Percentiles rank a stretch among this genome's conserved stretches.
These are phyloP conservation scores for Helogale parvula DNA, from an alignment of 2,113 vertebrate species.

Conservation along the genomic window DNA sequence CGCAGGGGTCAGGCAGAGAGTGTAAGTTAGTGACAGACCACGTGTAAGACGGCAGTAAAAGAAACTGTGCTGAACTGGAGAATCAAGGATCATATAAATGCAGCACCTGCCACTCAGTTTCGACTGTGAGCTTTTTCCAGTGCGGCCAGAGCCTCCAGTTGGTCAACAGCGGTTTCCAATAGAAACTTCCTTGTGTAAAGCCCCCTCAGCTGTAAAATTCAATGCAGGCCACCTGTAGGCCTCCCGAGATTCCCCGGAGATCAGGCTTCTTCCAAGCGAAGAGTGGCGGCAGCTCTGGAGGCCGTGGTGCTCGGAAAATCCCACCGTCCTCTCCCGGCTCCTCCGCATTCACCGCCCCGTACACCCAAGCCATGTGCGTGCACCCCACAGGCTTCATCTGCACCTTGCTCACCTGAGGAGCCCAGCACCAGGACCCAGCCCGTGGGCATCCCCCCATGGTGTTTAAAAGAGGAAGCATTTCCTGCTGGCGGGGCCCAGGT, in stretches of 20 bases:
- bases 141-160: accelerated
- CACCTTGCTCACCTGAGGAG: neutral
- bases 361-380: neutral
- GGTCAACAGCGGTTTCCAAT: neutral
- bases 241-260: too few relatives aligned
- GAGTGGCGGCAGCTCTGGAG: too few relatives aligned
- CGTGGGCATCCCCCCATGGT: neutral
- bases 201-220: neutral
- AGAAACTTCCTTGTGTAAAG: accelerated
- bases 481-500: too few relatives aligned
- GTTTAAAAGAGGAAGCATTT: neutral
- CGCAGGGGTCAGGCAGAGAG: neutral
- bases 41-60: accelerated
- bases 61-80: accelerated
- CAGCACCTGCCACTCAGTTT: accelerated
- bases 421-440: neutral
- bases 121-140: too few relatives aligned
- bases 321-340: accelerated
- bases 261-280: too few relatives aligned
- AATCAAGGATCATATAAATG: accelerated
- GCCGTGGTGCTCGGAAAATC: too few relatives aligned
- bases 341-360: accelerated
- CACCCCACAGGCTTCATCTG: accelerated
- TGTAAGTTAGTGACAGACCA: accelerated
- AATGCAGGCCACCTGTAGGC: neutral